These are phyloP conservation scores for Megalops atlanticus DNA, from an alignment of 2,113 vertebrate genomes.

Conservation along the genomic window DNA sequence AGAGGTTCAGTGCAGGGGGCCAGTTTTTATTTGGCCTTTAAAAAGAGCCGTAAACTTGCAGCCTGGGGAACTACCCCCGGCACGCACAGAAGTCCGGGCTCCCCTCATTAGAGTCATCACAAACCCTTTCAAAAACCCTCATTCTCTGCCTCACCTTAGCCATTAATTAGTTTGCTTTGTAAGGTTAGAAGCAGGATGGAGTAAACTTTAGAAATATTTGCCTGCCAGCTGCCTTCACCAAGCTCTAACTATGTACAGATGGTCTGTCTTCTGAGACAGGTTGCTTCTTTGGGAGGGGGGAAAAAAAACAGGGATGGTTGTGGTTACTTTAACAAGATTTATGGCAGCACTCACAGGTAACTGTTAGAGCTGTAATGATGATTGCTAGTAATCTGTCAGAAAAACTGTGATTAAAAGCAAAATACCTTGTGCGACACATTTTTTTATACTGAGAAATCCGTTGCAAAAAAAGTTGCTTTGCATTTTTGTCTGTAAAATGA, in stretches of 20 bases:
- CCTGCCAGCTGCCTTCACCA: slow-evolving; percentile 92
- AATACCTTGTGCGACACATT: slow-evolving; percentile 37
- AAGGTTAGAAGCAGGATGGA: slow-evolving; percentile 90
- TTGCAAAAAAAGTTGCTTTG: slow-evolving; percentile 58
- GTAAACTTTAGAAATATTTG: slow-evolving; percentile 84
- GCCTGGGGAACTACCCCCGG: slow-evolving; percentile 52
- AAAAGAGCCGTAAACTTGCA: slow-evolving; percentile 69
- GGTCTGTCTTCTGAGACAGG: slow-evolving; percentile 91
- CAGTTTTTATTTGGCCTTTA: slow-evolving; percentile 68
- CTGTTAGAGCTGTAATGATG: slow-evolving; percentile 88
- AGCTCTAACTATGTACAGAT: slow-evolving; percentile 96
- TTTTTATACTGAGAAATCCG: slow-evolving; percentile 41
- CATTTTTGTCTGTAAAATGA: slow-evolving; percentile 30
- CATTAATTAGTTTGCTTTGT: slow-evolving; percentile 91
- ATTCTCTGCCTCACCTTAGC: slow-evolving; percentile 83
- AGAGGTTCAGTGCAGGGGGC: slow-evolving; percentile 63
- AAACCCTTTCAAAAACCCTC: slow-evolving; percentile 86
- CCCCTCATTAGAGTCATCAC: slow-evolving; percentile 78
- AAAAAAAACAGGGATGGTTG: slow-evolving; percentile 81
- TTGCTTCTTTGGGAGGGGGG: slow-evolving; percentile 75
- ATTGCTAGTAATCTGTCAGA: slow-evolving; percentile 89
- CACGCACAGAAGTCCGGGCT: slow-evolving; percentile 53
- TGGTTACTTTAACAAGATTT: slow-evolving; percentile 98
- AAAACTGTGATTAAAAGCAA: slow-evolving; percentile 75
- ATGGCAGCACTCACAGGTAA: slow-evolving; percentile 90